These are phyloP conservation scores for Vidua chalybeata DNA, from an alignment of 2,113 vertebrate genomes.

Conservation along the genomic window DNA sequence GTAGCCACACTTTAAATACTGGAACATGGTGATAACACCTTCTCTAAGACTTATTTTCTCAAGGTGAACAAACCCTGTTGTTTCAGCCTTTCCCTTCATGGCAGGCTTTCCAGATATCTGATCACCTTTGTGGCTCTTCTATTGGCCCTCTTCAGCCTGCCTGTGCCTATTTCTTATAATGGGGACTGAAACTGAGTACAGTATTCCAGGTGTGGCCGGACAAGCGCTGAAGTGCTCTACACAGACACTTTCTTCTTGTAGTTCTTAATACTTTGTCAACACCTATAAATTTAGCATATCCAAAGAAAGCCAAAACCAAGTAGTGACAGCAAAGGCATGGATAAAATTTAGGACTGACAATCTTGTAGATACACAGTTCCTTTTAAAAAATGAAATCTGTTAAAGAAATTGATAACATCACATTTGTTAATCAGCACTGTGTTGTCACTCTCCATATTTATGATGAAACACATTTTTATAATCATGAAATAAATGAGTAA, in stretches of 20 bases:
- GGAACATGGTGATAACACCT: background rate
- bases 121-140: background rate
- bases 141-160: background rate
- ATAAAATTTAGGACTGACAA: constrained; percentile 22
- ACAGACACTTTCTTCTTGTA: background rate
- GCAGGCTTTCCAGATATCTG: background rate
- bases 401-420: background rate
- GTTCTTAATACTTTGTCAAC: constrained; percentile 31
- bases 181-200: background rate
- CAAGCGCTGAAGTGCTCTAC: background rate
- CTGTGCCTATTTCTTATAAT: background rate
- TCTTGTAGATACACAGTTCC: background rate
- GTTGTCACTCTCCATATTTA: constrained; percentile 58
- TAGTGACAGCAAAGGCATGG: constrained; percentile 18
- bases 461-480: constrained; percentile 46
- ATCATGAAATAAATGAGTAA: constrained; percentile 42
- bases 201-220: background rate
- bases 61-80: background rate
- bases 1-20: background rate
- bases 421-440: constrained; percentile 25
- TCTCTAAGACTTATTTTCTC: background rate
- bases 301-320: constrained; percentile 16
- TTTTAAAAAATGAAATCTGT: constrained; percentile 19
- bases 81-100: background rate
- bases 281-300: constrained; percentile 35